Conservation (phyloP, 2,797 vertebrate species). For the Xerus rutilus region DNA sequence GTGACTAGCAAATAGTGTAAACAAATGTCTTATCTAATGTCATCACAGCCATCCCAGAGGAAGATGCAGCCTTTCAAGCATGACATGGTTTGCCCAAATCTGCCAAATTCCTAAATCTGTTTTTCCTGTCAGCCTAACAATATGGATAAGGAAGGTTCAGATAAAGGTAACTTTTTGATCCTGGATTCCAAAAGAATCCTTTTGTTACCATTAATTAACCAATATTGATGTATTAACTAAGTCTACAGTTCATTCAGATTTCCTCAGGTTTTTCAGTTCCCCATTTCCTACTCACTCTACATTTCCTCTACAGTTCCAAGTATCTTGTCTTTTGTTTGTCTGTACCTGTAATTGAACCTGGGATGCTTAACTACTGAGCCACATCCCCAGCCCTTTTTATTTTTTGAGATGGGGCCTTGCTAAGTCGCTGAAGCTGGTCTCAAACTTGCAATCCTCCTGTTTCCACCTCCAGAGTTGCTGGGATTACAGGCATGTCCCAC, state of each 20-base stretch:
- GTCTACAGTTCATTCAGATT: conserved; percentile 3
- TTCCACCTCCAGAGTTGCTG: too few relatives aligned
- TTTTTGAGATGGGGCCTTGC: too few relatives aligned
- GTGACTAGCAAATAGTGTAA: background rate
- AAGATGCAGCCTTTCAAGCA: background rate
- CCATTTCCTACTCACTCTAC: background rate
- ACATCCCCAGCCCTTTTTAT: too few relatives aligned
- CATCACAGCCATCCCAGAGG: background rate
- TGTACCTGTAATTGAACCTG: too few relatives aligned
- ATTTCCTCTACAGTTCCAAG: background rate
- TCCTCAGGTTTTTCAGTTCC: background rate
- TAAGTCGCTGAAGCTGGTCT: too few relatives aligned
- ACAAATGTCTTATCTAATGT: conserved; percentile 26
- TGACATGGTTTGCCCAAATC: background rate
- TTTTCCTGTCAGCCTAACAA: conserved; percentile 14
- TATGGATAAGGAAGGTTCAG: conserved; percentile 27
- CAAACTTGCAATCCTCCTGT: too few relatives aligned
- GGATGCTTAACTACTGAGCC: too few relatives aligned
- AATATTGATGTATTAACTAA: background rate
- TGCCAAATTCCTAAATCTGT: conserved; percentile 39
- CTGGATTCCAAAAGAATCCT: background rate
- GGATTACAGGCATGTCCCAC: too few relatives aligned
- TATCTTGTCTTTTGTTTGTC: too few relatives aligned
- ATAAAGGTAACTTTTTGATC: conserved; percentile 24
- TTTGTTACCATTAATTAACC: conserved; percentile 9